phyloP scores from a whole-genome alignment of 2,888 invertebrate species.

The Stenurella melanura region DNA sequence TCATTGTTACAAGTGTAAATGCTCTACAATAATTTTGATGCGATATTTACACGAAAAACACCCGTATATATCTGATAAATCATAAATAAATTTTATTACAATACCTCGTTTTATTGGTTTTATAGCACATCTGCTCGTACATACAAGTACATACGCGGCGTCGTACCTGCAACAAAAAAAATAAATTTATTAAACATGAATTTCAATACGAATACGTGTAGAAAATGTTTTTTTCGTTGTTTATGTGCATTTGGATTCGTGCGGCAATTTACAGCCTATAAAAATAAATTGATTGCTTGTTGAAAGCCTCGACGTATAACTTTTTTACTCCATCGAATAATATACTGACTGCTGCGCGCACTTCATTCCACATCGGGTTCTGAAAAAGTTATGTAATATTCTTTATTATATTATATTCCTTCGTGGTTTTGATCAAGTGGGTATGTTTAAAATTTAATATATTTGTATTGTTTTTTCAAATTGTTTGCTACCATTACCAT shows the following conservation, averaged over 20 bases:
- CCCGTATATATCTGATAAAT: conserved; percentile 22
- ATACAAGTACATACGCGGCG: neutral
- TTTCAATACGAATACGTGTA: conserved; percentile 13
- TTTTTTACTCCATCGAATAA: neutral
- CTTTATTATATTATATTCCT: too few species aligned
- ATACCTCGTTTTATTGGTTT: conserved; percentile 19
- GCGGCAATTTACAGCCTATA: conserved; percentile 35
- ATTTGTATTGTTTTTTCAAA: too few species aligned
- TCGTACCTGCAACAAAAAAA: conserved; percentile 32
- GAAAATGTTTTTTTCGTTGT: conserved; percentile 4
- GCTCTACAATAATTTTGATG: neutral
- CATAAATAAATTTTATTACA: conserved; percentile 29
- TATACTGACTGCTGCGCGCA: too few species aligned
- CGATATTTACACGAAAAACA: neutral
- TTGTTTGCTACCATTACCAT: too few species aligned
- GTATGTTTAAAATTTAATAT: too few species aligned
- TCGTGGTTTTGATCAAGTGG: too few species aligned
- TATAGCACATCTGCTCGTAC: conserved; percentile 13
- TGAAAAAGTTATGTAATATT: neutral
- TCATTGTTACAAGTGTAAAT: neutral
- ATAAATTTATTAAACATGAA: conserved; percentile 20
- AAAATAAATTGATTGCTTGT: conserved; percentile 29
- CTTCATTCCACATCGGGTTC: neutral
- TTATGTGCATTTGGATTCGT: neutral
- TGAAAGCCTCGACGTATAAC: neutral